Percentiles rank a stretch among this genome's conserved stretches.
These are phyloP conservation scores for Pseudoatta argentina DNA, from an alignment of 1,140 invertebrate species.

Conservation along the genomic window DNA sequence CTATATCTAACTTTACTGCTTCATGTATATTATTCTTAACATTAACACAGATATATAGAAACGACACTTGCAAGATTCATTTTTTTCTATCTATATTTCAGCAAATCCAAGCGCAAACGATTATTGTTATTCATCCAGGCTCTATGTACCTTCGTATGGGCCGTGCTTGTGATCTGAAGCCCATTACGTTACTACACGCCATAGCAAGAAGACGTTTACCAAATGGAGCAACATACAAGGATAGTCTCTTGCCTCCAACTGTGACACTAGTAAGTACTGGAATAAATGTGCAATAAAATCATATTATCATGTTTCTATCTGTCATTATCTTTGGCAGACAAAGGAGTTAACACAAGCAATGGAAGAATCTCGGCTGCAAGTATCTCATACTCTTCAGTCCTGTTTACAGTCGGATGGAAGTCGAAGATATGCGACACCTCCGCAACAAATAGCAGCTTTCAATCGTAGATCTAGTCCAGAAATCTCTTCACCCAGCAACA, in stretches of 20 bases:
- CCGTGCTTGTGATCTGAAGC: constrained; percentile 95
- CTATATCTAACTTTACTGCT: too few relatives aligned
- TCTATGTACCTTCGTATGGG: constrained; percentile 96
- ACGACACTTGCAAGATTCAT: neutral
- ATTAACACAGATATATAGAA: too few relatives aligned
- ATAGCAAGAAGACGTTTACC: constrained; percentile 90
- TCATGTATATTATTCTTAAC: too few relatives aligned
- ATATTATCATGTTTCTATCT: constrained; percentile 16
- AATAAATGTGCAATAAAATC: neutral
- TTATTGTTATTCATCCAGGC: constrained; percentile 98
- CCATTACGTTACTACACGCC: constrained; percentile 94
- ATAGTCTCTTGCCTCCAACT: constrained; percentile 89
- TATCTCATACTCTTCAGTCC: constrained; percentile 94
- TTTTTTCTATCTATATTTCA: constrained; percentile 78
- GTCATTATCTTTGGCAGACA: constrained; percentile 81
- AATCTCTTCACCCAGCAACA: constrained; percentile 86
- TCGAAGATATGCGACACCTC: constrained; percentile 93
- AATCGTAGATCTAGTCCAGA: constrained; percentile 92
- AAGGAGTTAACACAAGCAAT: constrained; percentile 91
- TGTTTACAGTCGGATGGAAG: constrained; percentile 94
- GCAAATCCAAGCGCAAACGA: constrained; percentile 91
- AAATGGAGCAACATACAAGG: constrained; percentile 88
- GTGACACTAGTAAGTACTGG: constrained; percentile 84
- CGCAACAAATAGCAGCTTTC: constrained; percentile 94
- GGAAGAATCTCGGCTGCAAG: constrained; percentile 93